These are phyloP conservation scores for Vanessa tameamea DNA, from an alignment of 1,140 invertebrate genomes.

Conservation along the genomic window DNA sequence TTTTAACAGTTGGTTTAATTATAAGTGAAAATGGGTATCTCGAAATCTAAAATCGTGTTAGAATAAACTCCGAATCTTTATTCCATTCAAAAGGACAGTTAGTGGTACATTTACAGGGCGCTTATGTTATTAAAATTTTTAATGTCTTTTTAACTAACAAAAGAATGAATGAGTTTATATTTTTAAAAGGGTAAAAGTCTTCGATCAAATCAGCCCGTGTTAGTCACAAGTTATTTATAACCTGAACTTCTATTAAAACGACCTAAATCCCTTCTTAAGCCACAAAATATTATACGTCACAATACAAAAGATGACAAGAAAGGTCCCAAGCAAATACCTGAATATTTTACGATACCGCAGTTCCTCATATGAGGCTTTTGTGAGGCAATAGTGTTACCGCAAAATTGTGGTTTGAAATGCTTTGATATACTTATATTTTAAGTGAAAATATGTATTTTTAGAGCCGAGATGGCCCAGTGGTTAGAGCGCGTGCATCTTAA, in stretches of 20 bases:
- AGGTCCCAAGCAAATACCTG: slow-evolving; percentile 16
- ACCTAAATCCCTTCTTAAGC: neutral
- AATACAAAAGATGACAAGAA: neutral
- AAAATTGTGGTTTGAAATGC: slow-evolving; percentile 2
- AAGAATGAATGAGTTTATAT: too few relatives aligned
- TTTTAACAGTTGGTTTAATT: too few relatives aligned
- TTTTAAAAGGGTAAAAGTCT: neutral
- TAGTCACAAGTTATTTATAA: neutral
- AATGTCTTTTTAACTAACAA: too few relatives aligned
- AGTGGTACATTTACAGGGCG: too few relatives aligned
- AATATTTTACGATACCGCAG: slow-evolving; percentile 18
- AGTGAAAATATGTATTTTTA: neutral
- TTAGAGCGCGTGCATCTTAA: too few relatives aligned
- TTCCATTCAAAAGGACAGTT: too few relatives aligned
- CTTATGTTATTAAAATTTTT: too few relatives aligned
- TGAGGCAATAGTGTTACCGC: slow-evolving; percentile 7
- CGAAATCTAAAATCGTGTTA: too few relatives aligned
- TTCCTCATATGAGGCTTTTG: slow-evolving; percentile 6
- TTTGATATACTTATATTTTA: neutral
- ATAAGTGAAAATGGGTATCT: too few relatives aligned
- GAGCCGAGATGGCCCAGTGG: neutral
- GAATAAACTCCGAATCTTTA: too few relatives aligned
- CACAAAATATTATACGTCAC: neutral
- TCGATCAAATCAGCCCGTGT: neutral
- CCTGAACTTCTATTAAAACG: neutral